Conservation (phyloP, 2,888 invertebrate species). For the Salticus scenicus region DNA sequence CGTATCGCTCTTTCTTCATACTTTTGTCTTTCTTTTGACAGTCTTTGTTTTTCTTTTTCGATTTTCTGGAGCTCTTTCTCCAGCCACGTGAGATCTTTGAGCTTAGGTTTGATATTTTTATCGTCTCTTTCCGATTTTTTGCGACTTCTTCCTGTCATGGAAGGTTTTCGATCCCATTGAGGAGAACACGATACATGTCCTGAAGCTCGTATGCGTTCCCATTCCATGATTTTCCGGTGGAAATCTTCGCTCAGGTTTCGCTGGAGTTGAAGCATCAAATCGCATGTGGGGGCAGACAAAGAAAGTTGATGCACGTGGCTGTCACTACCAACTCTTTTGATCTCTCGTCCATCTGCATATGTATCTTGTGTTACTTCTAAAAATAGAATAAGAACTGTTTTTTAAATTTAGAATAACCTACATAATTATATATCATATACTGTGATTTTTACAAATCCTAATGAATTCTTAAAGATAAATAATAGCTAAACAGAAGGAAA, state of each 20-base stretch:
- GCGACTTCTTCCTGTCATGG: slow-evolving; percentile 35
- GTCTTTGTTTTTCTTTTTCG: slow-evolving; percentile 80
- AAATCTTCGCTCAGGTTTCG: slow-evolving; percentile 86
- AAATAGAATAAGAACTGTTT: not conserved
- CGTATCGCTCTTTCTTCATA: slow-evolving; percentile 82
- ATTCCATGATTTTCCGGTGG: slow-evolving; percentile 87
- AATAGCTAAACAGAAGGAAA: too few relatives aligned
- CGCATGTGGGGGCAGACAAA: slow-evolving; percentile 42
- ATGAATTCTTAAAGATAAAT: too few relatives aligned
- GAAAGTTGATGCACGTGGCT: slow-evolving; percentile 51
- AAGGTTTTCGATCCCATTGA: slow-evolving; percentile 29
- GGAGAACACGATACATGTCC: slow-evolving; percentile 4
- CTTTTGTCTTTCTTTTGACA: slow-evolving; percentile 81
- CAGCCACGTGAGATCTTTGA: slow-evolving; percentile 77
- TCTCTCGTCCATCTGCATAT: slow-evolving; percentile 28
- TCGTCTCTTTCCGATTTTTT: slow-evolving; percentile 56
- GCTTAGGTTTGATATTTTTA: slow-evolving; percentile 49
- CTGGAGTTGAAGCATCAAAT: slow-evolving; percentile 77
- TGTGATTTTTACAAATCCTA: too few relatives aligned
- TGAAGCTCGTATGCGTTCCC: slow-evolving; percentile 80
- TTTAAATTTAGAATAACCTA: too few relatives aligned
- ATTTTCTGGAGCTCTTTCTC: slow-evolving; percentile 80
- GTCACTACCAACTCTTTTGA: slow-evolving; percentile 52
- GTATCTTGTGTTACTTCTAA: slow-evolving; percentile 30
- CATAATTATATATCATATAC: too few relatives aligned